These are phyloP conservation scores for Cataglyphis cursor DNA, from an alignment of 2,888 invertebrate species.

Conservation along the genomic window DNA sequence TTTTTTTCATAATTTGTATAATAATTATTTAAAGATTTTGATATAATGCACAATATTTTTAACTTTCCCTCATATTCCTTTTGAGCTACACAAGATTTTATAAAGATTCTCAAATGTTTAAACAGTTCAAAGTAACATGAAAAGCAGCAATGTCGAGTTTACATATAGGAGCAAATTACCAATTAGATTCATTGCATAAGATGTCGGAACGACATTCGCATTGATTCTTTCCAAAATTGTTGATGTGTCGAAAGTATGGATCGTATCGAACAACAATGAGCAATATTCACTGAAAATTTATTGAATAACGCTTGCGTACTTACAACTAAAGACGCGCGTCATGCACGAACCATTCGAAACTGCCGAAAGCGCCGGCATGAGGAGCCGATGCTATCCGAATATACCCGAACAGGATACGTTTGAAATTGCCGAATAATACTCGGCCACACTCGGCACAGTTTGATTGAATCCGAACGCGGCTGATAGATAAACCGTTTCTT, in stretches of 20 bases:
- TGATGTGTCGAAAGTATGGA: background rate
- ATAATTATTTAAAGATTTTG: constrained; percentile 6
- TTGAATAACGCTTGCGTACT: background rate
- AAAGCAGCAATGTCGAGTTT: background rate
- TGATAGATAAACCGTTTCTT: background rate
- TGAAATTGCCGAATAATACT: background rate
- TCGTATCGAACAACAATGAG: background rate
- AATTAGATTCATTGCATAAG: background rate
- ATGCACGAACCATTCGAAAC: background rate
- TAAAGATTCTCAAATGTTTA: background rate
- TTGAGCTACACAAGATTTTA: background rate
- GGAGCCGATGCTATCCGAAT: background rate
- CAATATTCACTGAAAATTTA: constrained; percentile 15
- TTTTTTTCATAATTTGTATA: no score
- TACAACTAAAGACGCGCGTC: background rate
- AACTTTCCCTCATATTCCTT: background rate
- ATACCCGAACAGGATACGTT: background rate
- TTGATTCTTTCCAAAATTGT: background rate
- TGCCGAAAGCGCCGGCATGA: background rate
- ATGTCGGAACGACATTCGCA: background rate
- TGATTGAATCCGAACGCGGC: background rate
- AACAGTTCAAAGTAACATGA: background rate
- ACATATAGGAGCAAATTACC: background rate
- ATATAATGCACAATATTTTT: background rate
- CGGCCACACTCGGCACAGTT: no score